Percentiles rank a stretch among this genome's conserved stretches.
Evolutionary conservation across 2,113 vertebrate genomes (phyloP).

Genomic region (Mastomys natalensis): DNA sequence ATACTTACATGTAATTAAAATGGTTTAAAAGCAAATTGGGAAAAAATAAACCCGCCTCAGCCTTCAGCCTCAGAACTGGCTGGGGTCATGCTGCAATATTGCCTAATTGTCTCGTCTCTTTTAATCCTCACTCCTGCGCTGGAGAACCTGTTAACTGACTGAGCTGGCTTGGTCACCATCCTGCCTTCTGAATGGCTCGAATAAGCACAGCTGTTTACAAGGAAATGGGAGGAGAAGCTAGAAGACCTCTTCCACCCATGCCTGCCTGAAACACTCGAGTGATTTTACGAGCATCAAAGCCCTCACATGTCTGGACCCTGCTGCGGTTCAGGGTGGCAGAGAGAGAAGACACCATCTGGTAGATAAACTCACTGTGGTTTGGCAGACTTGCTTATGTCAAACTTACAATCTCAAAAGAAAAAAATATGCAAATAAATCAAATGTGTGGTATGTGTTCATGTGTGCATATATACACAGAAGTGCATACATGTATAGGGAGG

Average conservation of each 20-base stretch:
- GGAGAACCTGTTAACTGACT: too few relatives aligned
- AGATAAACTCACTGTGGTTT: neutral
- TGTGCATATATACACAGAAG: neutral
- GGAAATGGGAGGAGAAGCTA: neutral
- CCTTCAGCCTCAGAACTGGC: too few relatives aligned
- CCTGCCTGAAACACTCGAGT: neutral
- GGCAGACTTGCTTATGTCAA: neutral
- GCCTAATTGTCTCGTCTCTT: too few relatives aligned
- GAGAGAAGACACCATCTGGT: neutral
- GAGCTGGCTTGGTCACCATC: neutral
- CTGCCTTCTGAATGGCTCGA: neutral
- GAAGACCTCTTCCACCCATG: neutral
- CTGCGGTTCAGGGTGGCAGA: too few relatives aligned
- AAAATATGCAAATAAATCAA: neutral
- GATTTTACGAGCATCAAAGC: neutral
- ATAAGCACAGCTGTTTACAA: neutral
- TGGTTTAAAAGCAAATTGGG: too few relatives aligned
- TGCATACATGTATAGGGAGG: neutral
- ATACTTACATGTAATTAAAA: too few relatives aligned
- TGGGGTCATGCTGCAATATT: too few relatives aligned
- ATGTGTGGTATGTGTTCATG: neutral
- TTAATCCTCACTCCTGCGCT: too few relatives aligned
- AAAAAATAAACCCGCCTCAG: too few relatives aligned
- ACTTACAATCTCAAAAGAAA: neutral
- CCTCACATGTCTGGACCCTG: neutral